A percentile compares a stretch with the other conserved stretches of the same genome.
Conservation (phyloP, 2,113 vertebrate species). For the Catharus fuscescens region DNA sequence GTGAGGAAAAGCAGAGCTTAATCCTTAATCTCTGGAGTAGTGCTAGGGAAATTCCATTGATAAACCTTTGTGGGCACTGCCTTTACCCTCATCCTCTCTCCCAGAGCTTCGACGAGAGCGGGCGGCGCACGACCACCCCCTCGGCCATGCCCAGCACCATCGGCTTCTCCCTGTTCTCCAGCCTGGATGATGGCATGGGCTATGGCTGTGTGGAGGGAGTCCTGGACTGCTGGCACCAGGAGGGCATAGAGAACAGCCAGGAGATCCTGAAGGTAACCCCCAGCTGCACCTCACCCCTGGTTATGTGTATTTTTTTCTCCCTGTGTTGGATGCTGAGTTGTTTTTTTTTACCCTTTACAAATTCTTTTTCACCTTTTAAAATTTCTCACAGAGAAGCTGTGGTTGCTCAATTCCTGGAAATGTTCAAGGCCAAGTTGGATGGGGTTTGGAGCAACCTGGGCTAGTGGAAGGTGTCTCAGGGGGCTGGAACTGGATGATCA, state of each 20-base stretch:
- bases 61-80: neutral
- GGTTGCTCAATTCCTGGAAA: neutral
- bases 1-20: neutral
- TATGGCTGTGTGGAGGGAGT: conserved; percentile 83
- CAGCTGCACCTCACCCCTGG: neutral
- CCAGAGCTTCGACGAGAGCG: conserved; percentile 92
- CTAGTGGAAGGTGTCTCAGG: neutral
- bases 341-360: neutral
- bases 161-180: conserved; percentile 88
- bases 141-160: conserved; percentile 81
- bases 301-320: fast-evolving
- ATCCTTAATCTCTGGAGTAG: neutral
- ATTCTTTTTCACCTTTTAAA: neutral
- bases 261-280: conserved; percentile 88
- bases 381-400: neutral
- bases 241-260: conserved; percentile 89
- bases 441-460: neutral
- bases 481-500: neutral
- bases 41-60: neutral
- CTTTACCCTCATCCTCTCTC: neutral
- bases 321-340: fast-evolving
- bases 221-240: conserved; percentile 90
- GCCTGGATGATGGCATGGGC: conserved; percentile 90
- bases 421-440: neutral
- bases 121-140: conserved; percentile 80